phyloP scores from a whole-genome alignment of 2,797 vertebrate genomes.

The Fratercula arctica region DNA sequence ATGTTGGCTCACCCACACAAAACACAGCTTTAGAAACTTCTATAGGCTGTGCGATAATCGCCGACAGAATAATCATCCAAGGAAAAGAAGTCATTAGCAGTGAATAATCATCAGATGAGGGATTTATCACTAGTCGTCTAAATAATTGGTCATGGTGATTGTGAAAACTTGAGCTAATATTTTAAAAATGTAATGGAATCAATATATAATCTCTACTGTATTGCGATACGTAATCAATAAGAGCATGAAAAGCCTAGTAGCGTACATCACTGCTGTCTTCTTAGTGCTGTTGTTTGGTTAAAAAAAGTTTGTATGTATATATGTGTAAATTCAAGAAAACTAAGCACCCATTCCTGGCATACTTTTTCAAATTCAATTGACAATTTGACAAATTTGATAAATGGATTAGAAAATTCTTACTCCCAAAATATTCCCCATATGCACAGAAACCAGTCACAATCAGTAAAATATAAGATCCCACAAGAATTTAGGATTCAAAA shows the following conservation, averaged over 20 bases:
- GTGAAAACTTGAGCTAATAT: not conserved
- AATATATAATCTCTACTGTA: not conserved
- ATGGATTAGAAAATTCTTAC: not conserved
- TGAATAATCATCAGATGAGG: not conserved
- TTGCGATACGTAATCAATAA: not conserved
- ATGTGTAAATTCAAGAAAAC: not conserved
- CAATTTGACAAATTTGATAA: not conserved
- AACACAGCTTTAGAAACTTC: not conserved
- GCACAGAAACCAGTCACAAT: not conserved
- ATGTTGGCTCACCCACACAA: not conserved
- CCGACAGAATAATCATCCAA: not conserved
- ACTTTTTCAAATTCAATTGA: not conserved
- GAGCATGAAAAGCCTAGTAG: not conserved
- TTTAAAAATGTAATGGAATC: not conserved
- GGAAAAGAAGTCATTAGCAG: not conserved
- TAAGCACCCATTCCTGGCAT: not conserved
- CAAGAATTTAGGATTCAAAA: not conserved
- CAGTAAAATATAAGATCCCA: not conserved
- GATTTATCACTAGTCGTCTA: not conserved
- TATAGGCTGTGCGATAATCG: not conserved
- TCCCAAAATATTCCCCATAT: not conserved
- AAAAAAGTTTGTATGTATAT: not conserved
- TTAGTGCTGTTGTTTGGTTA: not conserved
- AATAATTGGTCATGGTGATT: not conserved
- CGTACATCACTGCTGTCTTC: not conserved